A percentile compares a stretch with the other conserved stretches of the same genome.
These are phyloP conservation scores for Macrosoma leucophasiata DNA, from an alignment of 2,888 invertebrate species.

Conservation along the genomic window DNA sequence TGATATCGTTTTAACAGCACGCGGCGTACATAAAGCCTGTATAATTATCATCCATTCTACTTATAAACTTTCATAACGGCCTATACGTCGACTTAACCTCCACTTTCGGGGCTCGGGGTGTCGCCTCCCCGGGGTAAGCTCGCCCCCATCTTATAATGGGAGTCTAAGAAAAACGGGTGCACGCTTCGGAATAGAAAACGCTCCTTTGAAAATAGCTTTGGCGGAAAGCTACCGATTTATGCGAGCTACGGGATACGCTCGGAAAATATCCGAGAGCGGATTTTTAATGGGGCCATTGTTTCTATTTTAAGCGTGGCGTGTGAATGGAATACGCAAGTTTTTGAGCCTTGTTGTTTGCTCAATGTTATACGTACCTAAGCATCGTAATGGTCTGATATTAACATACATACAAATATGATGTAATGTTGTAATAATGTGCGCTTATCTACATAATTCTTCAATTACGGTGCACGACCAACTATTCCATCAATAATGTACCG, in stretches of 20 bases:
- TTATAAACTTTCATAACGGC: slow-evolving; percentile 75
- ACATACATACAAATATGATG: slow-evolving; percentile 11
- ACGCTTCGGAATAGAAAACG: slow-evolving; percentile 73
- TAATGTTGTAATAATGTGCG: slow-evolving; percentile 13
- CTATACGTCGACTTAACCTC: slow-evolving; percentile 75
- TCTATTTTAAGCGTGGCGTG: slow-evolving; percentile 72
- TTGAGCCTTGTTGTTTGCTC: slow-evolving; percentile 40
- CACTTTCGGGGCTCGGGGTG: slow-evolving; percentile 56
- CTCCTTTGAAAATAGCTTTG: slow-evolving; percentile 74
- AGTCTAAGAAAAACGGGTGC: slow-evolving; percentile 74
- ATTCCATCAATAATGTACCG: too few relatives aligned
- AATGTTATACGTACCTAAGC: slow-evolving; percentile 32
- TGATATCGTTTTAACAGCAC: slow-evolving; percentile 65
- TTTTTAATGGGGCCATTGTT: slow-evolving; percentile 74
- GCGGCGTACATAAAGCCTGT: slow-evolving; percentile 62
- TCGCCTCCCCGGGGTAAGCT: slow-evolving; percentile 25
- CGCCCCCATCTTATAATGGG: slow-evolving; percentile 65
- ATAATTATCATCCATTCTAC: slow-evolving; percentile 75
- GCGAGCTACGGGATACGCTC: slow-evolving; percentile 68
- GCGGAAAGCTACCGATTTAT: slow-evolving; percentile 75
- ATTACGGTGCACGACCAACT: too few relatives aligned
- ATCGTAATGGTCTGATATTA: slow-evolving; percentile 26
- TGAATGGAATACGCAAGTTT: slow-evolving; percentile 69
- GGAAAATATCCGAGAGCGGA: slow-evolving; percentile 72
- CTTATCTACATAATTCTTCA: too few relatives aligned